Percentiles rank a stretch among this genome's conserved stretches.
Evolutionary conservation across 2,797 vertebrate genomes (phyloP).

Genomic region (Intellagama lesueurii): DNA sequence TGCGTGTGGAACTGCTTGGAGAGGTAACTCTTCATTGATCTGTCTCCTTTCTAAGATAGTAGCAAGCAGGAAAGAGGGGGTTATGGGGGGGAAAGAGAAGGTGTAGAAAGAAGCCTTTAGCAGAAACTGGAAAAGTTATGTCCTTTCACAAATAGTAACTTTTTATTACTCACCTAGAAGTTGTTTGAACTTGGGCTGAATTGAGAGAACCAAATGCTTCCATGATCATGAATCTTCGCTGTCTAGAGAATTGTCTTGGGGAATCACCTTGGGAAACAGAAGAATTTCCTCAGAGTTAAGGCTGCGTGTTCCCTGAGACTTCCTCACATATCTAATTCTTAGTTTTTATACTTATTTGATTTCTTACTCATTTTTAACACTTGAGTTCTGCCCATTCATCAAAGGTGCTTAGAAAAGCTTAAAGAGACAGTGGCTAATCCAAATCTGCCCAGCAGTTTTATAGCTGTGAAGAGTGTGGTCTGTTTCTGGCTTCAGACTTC

Average conservation of each 20-base stretch:
- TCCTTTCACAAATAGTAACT: neutral
- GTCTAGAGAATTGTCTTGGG: neutral
- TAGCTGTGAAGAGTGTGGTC: neutral
- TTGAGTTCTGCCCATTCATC: neutral
- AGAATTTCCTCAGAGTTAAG: too few species aligned
- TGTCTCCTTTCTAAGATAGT: neutral
- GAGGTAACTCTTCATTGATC: constrained; percentile 80
- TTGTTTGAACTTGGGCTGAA: rapidly evolving
- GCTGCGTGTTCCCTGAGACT: neutral
- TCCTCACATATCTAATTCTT: neutral
- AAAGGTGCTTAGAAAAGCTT: neutral
- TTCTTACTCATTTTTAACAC: neutral
- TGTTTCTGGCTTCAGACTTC: neutral
- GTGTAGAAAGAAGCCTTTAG: neutral
- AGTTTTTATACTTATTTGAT: neutral
- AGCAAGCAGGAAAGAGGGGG: neutral
- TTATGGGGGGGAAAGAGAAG: neutral
- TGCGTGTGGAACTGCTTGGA: constrained; percentile 94
- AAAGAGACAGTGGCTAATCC: neutral
- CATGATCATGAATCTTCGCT: rapidly evolving
- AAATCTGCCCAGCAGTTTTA: neutral
- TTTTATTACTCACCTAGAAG: neutral
- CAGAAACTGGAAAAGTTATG: rapidly evolving
- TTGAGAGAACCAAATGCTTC: neutral
- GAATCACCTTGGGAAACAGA: neutral